phyloP scores from a whole-genome alignment of 2,113 vertebrate species.

The Oriolus oriolus region DNA sequence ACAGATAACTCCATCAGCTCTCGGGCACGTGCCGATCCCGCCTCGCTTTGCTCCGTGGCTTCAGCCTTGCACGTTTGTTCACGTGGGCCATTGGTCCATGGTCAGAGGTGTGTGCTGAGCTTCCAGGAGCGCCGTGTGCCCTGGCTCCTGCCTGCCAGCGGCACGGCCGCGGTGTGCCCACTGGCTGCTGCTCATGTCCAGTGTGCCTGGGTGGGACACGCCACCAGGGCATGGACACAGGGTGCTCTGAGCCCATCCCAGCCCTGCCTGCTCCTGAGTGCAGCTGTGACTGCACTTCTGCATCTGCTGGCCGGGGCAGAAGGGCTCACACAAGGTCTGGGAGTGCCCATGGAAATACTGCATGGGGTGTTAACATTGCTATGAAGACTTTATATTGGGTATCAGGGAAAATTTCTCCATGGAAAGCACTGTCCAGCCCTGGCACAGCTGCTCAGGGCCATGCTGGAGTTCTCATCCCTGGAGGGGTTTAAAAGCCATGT shows the following conservation, averaged over 20 bases:
- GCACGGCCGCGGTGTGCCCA: accelerated
- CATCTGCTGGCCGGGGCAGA: not conserved
- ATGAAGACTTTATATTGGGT: accelerated
- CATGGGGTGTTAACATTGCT: accelerated
- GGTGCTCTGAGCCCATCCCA: not conserved
- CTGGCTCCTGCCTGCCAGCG: not conserved
- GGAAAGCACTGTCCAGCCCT: not conserved
- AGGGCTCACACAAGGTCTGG: not conserved
- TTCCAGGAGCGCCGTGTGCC: not conserved
- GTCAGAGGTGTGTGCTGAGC: not conserved
- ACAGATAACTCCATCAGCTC: not conserved
- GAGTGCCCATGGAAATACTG: accelerated
- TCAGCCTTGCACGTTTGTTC: not conserved
- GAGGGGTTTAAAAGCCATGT: accelerated
- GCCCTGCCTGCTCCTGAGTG: not conserved
- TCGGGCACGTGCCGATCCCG: not conserved
- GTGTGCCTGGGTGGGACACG: accelerated
- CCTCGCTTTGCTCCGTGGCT: not conserved
- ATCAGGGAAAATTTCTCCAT: not conserved
- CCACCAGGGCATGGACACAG: accelerated
- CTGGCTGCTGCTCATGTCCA: accelerated
- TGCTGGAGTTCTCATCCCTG: not conserved
- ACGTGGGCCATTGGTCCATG: accelerated
- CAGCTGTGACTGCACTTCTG: not conserved
- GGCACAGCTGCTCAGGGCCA: not conserved